Evolutionary conservation across 2,797 vertebrate genomes (phyloP).

Genomic region (Muraenolepis orangiensis): DNA sequence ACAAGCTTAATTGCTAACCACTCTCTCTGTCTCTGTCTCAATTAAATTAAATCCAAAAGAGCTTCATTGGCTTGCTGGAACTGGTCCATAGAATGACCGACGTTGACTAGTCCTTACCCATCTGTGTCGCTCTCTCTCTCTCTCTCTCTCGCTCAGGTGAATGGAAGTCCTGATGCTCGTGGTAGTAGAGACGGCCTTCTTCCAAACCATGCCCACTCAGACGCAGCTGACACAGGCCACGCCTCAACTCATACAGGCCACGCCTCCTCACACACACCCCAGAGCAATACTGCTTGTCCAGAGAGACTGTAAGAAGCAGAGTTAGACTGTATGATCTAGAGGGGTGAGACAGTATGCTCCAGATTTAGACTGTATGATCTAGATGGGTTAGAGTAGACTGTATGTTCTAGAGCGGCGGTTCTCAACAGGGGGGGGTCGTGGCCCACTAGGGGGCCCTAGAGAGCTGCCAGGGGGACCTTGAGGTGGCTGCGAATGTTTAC

Average conservation of each 20-base stretch:
- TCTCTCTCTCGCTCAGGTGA: neutral
- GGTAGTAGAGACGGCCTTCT: slow-evolving; percentile 50
- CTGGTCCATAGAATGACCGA: neutral
- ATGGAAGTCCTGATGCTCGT: slow-evolving; percentile 11
- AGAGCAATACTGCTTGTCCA: slow-evolving; percentile 19
- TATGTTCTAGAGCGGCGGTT: too few relatives aligned
- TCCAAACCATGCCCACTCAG: slow-evolving; percentile 9
- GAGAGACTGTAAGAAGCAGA: slow-evolving; percentile 46
- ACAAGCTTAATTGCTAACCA: neutral
- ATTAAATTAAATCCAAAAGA: too few relatives aligned
- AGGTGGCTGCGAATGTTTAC: too few relatives aligned
- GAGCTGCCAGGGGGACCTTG: too few relatives aligned
- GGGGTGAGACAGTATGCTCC: too few relatives aligned
- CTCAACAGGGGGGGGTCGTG: too few relatives aligned
- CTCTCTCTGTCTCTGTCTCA: neutral
- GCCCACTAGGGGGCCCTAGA: too few relatives aligned
- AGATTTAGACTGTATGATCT: too few relatives aligned
- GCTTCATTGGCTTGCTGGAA: too few relatives aligned
- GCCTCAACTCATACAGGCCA: too few relatives aligned
- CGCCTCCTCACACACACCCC: slow-evolving; percentile 8
- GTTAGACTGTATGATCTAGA: neutral
- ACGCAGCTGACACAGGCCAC: neutral
- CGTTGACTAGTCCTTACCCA: neutral
- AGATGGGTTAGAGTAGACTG: too few relatives aligned
- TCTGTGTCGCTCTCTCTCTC: neutral